Evolutionary conservation across 1,140 invertebrate genomes (phyloP).

Genomic region (Hypothenemus hampei): DNA sequence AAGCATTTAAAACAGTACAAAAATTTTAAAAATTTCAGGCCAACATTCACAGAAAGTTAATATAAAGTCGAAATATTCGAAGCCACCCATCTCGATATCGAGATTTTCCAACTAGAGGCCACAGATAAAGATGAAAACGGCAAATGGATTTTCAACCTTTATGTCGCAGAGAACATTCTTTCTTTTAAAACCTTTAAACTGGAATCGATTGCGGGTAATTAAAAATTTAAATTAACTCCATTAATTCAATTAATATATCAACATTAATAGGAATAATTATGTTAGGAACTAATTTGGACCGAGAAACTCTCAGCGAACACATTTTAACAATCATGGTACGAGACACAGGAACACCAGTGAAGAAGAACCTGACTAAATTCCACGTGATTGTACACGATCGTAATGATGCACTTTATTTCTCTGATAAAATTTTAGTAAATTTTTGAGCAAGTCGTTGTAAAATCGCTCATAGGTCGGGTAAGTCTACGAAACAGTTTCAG

Average conservation of each 20-base stretch:
- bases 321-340: constrained; percentile 84
- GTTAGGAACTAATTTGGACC: constrained; percentile 66
- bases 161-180: constrained; percentile 67
- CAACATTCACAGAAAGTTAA: constrained; percentile 62
- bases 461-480: constrained; percentile 65
- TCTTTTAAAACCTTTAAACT: constrained; percentile 74
- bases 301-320: constrained; percentile 78
- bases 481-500: constrained; percentile 67
- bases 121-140: constrained; percentile 58
- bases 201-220: constrained; percentile 59
- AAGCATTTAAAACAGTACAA: too few relatives aligned
- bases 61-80: constrained; percentile 77
- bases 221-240: not conserved
- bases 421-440: constrained; percentile 57
- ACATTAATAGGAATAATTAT: constrained; percentile 56
- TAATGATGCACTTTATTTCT: constrained; percentile 84
- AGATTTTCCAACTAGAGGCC: constrained; percentile 61
- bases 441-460: too few relatives aligned
- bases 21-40: too few relatives aligned
- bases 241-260: not conserved
- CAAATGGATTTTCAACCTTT: constrained; percentile 70
- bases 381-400: constrained; percentile 77
- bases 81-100: constrained; percentile 55
- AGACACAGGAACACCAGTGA: constrained; percentile 81
- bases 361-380: constrained; percentile 79